Percentiles rank a stretch among this genome's conserved stretches.
These are phyloP conservation scores for Podarcis raffonei DNA, from an alignment of 2,113 vertebrate species.

Conservation along the genomic window DNA sequence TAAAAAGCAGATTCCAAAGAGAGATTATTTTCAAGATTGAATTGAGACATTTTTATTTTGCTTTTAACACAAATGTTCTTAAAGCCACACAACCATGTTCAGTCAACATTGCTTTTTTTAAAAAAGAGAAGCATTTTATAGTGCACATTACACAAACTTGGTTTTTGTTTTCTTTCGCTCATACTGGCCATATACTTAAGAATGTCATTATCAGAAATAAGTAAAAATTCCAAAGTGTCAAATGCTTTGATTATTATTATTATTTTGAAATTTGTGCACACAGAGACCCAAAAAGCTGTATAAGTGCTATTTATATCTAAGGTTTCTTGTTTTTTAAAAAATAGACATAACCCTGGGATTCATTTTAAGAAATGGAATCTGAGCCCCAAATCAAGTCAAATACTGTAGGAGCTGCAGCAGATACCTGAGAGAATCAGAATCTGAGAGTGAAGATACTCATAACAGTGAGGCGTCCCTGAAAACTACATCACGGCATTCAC, in stretches of 20 bases:
- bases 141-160: neutral
- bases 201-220: neutral
- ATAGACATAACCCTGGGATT: neutral
- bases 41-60: constrained; percentile 1
- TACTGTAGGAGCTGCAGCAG: neutral
- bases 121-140: neutral
- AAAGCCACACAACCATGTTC: neutral
- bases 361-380: neutral
- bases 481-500: neutral
- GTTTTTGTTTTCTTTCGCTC: neutral
- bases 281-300: neutral
- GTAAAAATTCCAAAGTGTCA: neutral
- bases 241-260: neutral
- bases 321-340: neutral
- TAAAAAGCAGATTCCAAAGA: neutral
- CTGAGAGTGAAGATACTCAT: neutral
- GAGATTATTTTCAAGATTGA: neutral
- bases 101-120: neutral
- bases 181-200: neutral
- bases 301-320: neutral
- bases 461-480: neutral
- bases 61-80: neutral
- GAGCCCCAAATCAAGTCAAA: neutral
- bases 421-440: constrained; percentile 15
- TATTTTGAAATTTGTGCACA: neutral